Evolutionary conservation across 1,140 invertebrate genomes (phyloP), one percentile per base, ranked within the genome.

Genomic region (Latrodectus geometricus): DNA sequence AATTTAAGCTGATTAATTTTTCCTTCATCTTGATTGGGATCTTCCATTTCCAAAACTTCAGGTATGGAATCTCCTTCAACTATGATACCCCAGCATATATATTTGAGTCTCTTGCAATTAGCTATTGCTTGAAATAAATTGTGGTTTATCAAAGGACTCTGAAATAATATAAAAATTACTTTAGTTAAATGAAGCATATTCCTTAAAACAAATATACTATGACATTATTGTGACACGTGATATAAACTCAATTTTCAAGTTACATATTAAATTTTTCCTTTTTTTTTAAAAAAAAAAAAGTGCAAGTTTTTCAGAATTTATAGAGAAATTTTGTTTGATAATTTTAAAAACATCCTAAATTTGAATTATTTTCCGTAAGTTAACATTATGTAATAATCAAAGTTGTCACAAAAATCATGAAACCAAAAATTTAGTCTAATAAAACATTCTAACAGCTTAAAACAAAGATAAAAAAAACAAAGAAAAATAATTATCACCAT

Each of bases 61-160:
- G 74, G 73, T 23, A 17, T 9, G 9, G 11, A 20, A 21, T 84
- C 73, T 35, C 65, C 73, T 76, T 84, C 82, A 23, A 56, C 15
- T 23, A 84, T 84, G 49, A 84, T 54, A 35, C 82, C 82, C 82
- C 82, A 84, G 49, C 82, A 84, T 8, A 76, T 35, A 69, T 76
- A 76, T 52, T 68, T 76, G 0, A 76, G 73, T n/a, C 74, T 49
- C 68, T 84, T 76, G 9, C 72, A 75, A 12, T 52, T 75, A 12
- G 56, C 50, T 23, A 76, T 52, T 15, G 82, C 73, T 49, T 52
- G 3, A 9, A 76, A 69, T 9, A 73, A 54, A 54, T 76, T 76
- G 48, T 50, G 15, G 68, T 84, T 84, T 14, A 84, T 49, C 11
- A 68, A 11, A 21, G 73, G 68, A 14, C 49, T n/a, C 82, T 84